Percentiles rank a stretch among this genome's conserved stretches.
Evolutionary conservation across 1,140 invertebrate species (phyloP).

Genomic region (Meloidogyne hapla): DNA sequence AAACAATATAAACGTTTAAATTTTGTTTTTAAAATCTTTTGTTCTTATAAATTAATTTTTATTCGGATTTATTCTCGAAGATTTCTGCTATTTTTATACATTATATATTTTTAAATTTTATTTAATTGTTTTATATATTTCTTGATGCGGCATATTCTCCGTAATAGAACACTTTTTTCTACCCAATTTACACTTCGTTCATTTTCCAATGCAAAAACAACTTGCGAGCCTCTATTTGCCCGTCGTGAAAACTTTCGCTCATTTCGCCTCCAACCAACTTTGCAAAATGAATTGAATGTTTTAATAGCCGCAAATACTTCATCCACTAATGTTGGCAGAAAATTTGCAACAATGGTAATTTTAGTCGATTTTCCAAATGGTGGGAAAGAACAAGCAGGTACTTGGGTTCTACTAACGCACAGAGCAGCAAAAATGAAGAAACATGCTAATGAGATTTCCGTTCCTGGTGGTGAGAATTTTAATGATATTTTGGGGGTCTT

Average conservation of each 20-base stretch:
- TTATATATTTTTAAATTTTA: not conserved
- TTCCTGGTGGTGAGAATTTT: slow-evolving; percentile 19
- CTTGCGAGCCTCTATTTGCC: not conserved
- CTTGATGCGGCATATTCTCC: not conserved
- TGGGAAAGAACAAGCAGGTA: not conserved
- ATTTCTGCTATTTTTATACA: not conserved
- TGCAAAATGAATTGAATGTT: not conserved
- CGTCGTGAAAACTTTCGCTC: not conserved
- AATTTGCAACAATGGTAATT: not conserved
- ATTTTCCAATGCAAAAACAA: not conserved
- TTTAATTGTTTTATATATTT: not conserved
- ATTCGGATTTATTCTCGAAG: not conserved
- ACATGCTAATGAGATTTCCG: slow-evolving; percentile 27
- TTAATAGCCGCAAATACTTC: not conserved
- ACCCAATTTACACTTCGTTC: not conserved
- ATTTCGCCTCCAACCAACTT: not conserved
- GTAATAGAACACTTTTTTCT: not conserved
- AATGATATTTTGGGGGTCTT: not conserved
- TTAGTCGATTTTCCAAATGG: not conserved
- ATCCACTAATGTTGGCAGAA: not conserved
- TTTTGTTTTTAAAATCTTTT: not conserved
- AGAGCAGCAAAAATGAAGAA: slow-evolving; percentile 20
- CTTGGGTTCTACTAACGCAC: slow-evolving; percentile 17
- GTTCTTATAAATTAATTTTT: not conserved
- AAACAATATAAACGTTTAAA: not conserved